Evolutionary conservation across 2,797 vertebrate species (phyloP).

Genomic region (Pampus argenteus): DNA sequence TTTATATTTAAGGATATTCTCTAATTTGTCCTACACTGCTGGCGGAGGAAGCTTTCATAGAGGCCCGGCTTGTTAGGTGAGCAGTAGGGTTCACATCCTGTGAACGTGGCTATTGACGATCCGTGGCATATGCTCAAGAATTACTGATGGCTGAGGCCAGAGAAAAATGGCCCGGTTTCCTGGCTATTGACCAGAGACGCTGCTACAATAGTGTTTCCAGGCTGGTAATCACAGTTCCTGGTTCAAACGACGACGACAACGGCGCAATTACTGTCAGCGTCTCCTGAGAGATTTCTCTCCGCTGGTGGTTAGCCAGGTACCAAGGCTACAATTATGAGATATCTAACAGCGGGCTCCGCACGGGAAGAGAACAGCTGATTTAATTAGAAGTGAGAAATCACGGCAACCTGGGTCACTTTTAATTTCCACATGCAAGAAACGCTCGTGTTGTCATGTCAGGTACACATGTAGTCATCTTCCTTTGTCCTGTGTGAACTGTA

Average conservation of each 20-base stretch:
- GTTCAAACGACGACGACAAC: slow-evolving; percentile 48
- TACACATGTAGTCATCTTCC: slow-evolving; percentile 55
- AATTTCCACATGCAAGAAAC: slow-evolving; percentile 53
- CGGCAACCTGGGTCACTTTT: slow-evolving; percentile 61
- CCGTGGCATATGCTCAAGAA: slow-evolving; percentile 52
- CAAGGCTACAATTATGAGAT: slow-evolving; percentile 59
- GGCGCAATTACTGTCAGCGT: slow-evolving; percentile 66
- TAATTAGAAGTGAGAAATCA: slow-evolving; percentile 70
- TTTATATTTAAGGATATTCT: slow-evolving; percentile 4
- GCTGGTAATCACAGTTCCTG: slow-evolving; percentile 62
- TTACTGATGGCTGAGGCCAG: slow-evolving; percentile 43
- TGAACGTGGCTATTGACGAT: slow-evolving; percentile 51
- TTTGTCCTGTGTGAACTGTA: slow-evolving; percentile 30
- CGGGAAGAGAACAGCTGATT: slow-evolving; percentile 61
- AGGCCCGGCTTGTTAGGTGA: slow-evolving; percentile 51
- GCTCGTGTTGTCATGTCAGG: slow-evolving; percentile 29
- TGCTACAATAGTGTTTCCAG: slow-evolving; percentile 54
- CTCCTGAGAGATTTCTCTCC: slow-evolving; percentile 56
- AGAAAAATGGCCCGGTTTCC: slow-evolving; percentile 46
- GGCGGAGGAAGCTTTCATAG: slow-evolving; percentile 29
- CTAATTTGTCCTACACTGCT: slow-evolving; percentile 43
- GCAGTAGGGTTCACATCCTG: slow-evolving; percentile 34
- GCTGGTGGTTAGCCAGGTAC: slow-evolving; percentile 61
- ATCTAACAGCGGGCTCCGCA: slow-evolving; percentile 45
- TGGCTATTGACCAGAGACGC: slow-evolving; percentile 65